A percentile compares a stretch with the other conserved stretches of the same genome.
phyloP scores from a whole-genome alignment of 2,888 invertebrate species.

The Gnatocerus cornutus region DNA sequence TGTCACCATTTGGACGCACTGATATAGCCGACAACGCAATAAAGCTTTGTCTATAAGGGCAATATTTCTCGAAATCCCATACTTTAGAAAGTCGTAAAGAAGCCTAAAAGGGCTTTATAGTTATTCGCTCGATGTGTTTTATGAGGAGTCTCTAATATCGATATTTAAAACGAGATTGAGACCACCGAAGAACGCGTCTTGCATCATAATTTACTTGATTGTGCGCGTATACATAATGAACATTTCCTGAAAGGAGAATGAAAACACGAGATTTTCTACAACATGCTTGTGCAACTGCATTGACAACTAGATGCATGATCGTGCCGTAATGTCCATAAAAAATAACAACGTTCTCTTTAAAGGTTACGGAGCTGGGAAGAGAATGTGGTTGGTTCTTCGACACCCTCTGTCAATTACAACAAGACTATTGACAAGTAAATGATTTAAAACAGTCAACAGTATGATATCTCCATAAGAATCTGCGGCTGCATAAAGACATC shows the following conservation, averaged over 20 bases:
- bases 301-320: slow-evolving; percentile 57
- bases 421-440: slow-evolving; percentile 53
- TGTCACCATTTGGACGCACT: slow-evolving; percentile 67
- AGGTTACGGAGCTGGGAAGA: slow-evolving; percentile 61
- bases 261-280: slow-evolving; percentile 48
- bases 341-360: slow-evolving; percentile 64
- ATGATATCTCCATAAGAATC: slow-evolving; percentile 70
- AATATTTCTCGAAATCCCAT: slow-evolving; percentile 70
- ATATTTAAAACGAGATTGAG: slow-evolving; percentile 66
- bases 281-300: slow-evolving; percentile 55
- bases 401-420: slow-evolving; percentile 24
- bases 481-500: slow-evolving; percentile 66
- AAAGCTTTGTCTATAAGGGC: slow-evolving; percentile 70
- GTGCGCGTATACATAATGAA: slow-evolving; percentile 48
- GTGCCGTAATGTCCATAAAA: slow-evolving; percentile 55
- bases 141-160: slow-evolving; percentile 63
- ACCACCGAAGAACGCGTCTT: slow-evolving; percentile 57
- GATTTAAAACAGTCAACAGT: slow-evolving; percentile 67
- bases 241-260: slow-evolving; percentile 51
- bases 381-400: slow-evolving; percentile 22
- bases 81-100: slow-evolving; percentile 70
- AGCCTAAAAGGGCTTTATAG: slow-evolving; percentile 67
- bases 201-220: slow-evolving; percentile 58
- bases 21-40: slow-evolving; percentile 66
- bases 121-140: slow-evolving; percentile 67